These are phyloP conservation scores for Stegodyphus mimosarum DNA, from an alignment of 1,140 invertebrate genomes.

Conservation along the genomic window DNA sequence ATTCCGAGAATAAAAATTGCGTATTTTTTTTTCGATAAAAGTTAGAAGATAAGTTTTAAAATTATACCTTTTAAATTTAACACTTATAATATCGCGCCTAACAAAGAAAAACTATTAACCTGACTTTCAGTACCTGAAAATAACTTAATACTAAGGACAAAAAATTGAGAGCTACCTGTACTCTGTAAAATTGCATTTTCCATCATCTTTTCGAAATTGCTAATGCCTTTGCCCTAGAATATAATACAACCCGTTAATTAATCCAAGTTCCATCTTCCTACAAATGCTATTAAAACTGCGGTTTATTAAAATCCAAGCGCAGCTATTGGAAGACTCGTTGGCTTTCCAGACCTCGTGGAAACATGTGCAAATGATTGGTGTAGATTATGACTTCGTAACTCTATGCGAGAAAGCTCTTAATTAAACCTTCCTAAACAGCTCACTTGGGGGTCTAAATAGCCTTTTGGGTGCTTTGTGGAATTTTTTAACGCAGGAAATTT, in stretches of 20 bases:
- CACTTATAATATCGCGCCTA: no score
- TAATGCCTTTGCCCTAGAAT: neutral
- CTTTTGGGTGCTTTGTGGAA: conserved; percentile 2
- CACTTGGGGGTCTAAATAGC: neutral
- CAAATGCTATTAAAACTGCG: conserved; percentile 30
- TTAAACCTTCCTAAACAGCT: conserved; percentile 14
- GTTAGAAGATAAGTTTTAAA: no score
- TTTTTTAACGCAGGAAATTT: no score
- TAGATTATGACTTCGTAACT: conserved; percentile 14
- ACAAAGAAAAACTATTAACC: no score
- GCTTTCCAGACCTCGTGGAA: neutral
- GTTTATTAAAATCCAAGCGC: conserved; percentile 14
- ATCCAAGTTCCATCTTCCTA: conserved; percentile 11
- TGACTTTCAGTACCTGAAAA: neutral
- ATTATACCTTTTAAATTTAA: no score
- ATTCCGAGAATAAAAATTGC: no score
- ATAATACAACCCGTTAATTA: conserved; percentile 22
- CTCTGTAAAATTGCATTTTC: neutral
- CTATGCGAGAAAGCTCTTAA: conserved; percentile 4
- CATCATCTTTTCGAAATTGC: neutral
- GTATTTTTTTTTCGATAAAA: no score
- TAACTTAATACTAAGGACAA: neutral
- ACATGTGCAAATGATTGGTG: conserved; percentile 31
- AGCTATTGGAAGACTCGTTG: neutral
- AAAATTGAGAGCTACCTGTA: neutral